Base-by-base conservation (phyloP, 2,888 invertebrate species). In the Laspeyria flexula region DNA sequence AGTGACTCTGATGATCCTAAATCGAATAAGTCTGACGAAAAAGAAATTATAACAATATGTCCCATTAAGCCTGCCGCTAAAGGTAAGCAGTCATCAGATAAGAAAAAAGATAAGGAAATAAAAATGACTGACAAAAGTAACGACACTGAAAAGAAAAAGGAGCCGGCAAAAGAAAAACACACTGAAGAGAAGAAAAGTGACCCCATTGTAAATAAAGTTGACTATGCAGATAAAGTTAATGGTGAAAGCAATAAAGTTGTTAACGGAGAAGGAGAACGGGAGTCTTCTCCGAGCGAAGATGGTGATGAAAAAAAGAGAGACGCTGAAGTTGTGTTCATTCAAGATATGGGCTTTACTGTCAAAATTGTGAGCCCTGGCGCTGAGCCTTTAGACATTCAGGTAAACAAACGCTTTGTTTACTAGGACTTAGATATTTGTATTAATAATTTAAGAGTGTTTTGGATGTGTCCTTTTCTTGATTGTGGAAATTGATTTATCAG, bases 311-410 rank as follows among this genome's bases (percentile, higher is more conserved):
- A 93, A 61, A 95, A 94, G 69, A 93, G 93, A 56, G 95, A 96
- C 65, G 95, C 96, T 52, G 96, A 96, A 87, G 96, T 97, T 44
- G 96, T 97, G 56, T 96, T 97, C 70, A 95, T 98, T 73, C 98
- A 98, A 81, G 98, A 98, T 78, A 93, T 96, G 92, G 97, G 98
- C 40, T 97, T 98, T 80, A 97, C 96, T 44, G 97, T 99, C n/a
- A 97, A 98, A 89, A 97, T 99, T 73, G 95, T 96, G 50, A 96
- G 97, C 73, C 98, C 99, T 7, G 97, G 97, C 1, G 94, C 97
- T 7, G 99, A 99, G 72, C 94, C 97, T 0, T 96, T 99, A 79
- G 98, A 99, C 74, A 97, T 99, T 75, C 98, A 99, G 93, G 97
- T 96, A 88, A 35, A 34, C 1, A 13, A 30, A 11, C 30, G 31